Conservation (phyloP, 1,140 invertebrate genomes). For the Drosophila nikananu region DNA sequence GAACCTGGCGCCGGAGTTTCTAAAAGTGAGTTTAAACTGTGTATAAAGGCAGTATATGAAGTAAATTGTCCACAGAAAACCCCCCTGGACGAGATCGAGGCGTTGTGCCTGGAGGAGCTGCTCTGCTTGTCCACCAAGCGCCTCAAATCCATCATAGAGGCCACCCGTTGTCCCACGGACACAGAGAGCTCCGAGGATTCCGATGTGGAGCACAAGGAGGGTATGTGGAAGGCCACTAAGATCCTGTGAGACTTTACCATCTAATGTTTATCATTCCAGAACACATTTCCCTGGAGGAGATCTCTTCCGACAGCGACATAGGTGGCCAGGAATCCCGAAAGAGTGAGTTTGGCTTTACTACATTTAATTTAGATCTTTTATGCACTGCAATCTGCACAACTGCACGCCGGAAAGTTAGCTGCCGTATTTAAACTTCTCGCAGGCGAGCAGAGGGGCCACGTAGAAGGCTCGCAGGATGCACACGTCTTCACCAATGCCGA, state of each 20-base stretch:
- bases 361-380: constrained; percentile 57
- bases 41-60: background rate
- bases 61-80: constrained; percentile 76
- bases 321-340: constrained; percentile 55
- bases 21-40: constrained; percentile 68
- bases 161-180: constrained; percentile 86
- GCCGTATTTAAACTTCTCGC: constrained; percentile 77
- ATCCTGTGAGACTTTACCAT: background rate
- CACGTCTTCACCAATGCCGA: constrained; percentile 72
- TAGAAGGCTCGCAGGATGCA: constrained; percentile 76
- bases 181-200: constrained; percentile 86
- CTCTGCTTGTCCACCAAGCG: constrained; percentile 87
- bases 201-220: constrained; percentile 80
- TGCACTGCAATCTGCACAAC: constrained; percentile 44
- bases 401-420: constrained; percentile 48
- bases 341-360: constrained; percentile 48
- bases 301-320: constrained; percentile 87
- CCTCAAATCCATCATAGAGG: constrained; percentile 86
- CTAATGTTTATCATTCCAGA: constrained; percentile 64
- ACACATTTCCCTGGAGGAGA: constrained; percentile 88
- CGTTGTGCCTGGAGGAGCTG: constrained; percentile 88
- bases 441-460: constrained; percentile 61
- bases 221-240: constrained; percentile 12
- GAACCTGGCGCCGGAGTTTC: constrained; percentile 87
- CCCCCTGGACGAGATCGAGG: constrained; percentile 87